Base-by-base conservation (phyloP, 2,797 vertebrate species). In the Perodicticus potto region DNA sequence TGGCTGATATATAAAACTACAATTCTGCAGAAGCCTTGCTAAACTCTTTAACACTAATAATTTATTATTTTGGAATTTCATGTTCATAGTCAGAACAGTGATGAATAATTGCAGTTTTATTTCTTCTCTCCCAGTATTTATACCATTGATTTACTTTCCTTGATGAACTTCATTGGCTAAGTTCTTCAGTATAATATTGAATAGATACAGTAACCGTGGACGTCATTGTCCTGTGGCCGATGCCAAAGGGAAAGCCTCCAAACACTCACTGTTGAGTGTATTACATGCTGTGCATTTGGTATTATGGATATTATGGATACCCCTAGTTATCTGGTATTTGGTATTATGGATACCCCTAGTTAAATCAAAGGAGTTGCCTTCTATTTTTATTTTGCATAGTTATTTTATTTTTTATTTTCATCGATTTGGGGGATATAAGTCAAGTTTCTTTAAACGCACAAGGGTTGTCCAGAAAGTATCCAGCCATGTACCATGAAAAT, bases 361-460 rank as follows among this genome's bases (percentile, higher is more conserved):
- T 63, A 83, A 92, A 86, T 63, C 86, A 67, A 87, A 11, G 43
- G 23, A 72, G 7, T 59, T 57, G 53, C 16, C n/a, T 80, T 63
- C 72, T 86, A 19, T 78, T 89, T 91, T 96, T 65, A 55, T n/a
- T 84, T 89, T 92, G 4, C 49, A 57, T 69, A 14, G 7, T 73
- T 91, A 82, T 16, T 72, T 72, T 43, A 25, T 45, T 74, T 45
- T 19, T 8, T 67, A n/a, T 69, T 69, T 69, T n/a, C n/a, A 69
- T 69, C 19, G 8, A 69, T 69, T 69, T 69, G 4, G 16, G 32
- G 65, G 65, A 34, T 34, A 69, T 17, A 69, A 69, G 32, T 69
- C 13, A n/a, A 69, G 32, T n/a, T 69, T 69, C 65, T 69, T 69
- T 69, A 69, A 32, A 69, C 8, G 17, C 10, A 34, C 49, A 16